phyloP scores from a whole-genome alignment of 2,797 vertebrate genomes.

The Ficedula albicollis region DNA sequence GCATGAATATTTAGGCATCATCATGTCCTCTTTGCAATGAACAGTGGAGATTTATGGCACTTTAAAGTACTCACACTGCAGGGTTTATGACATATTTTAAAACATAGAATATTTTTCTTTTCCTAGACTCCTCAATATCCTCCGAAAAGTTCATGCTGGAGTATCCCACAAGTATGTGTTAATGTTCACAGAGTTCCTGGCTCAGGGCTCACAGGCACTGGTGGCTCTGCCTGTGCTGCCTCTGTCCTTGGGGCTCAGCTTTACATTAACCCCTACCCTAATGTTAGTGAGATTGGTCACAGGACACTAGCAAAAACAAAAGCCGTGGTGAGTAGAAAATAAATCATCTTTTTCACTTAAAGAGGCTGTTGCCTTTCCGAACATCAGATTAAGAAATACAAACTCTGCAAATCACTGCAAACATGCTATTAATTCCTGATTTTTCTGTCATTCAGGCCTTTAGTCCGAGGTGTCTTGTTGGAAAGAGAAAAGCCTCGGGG shows the following conservation, averaged over 20 bases:
- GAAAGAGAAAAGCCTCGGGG: background rate
- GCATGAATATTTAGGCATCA: background rate
- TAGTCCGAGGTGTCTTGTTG: background rate
- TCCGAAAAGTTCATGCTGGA: background rate
- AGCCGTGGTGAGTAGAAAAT: background rate
- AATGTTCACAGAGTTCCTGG: background rate
- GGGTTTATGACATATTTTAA: background rate
- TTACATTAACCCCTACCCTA: background rate
- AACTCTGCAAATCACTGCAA: background rate
- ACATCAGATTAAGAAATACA: background rate
- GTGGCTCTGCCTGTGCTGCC: background rate
- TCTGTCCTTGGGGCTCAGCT: background rate
- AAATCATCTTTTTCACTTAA: background rate
- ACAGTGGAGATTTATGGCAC: background rate
- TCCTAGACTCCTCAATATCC: background rate
- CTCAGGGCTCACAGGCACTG: background rate
- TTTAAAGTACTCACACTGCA: background rate
- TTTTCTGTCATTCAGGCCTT: background rate
- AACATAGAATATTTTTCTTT: background rate
- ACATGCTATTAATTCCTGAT: background rate
- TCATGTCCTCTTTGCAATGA: background rate
- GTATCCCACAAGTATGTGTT: background rate
- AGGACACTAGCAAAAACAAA: background rate
- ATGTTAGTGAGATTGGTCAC: rapidly evolving
- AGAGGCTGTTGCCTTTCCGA: background rate